phyloP scores from a whole-genome alignment of 2,113 vertebrate species.

The Sterna hirundo region DNA sequence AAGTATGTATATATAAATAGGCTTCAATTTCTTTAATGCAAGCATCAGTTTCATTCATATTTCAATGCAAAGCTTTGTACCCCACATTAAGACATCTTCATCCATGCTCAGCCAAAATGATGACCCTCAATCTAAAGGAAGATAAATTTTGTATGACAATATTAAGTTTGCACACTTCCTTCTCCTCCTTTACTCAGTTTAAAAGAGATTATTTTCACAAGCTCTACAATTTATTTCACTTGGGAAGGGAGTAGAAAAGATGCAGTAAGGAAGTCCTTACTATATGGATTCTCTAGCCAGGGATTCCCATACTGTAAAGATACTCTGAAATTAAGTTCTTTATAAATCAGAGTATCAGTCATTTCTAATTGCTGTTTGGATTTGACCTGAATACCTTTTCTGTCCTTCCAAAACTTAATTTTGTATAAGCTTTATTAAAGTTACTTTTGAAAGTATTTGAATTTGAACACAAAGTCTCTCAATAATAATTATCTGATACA shows the following conservation, averaged over 20 bases:
- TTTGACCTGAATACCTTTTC: neutral
- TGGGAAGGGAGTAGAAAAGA: neutral
- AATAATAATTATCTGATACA: conserved; percentile 8
- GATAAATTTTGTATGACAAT: neutral
- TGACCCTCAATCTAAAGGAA: neutral
- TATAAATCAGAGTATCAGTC: neutral
- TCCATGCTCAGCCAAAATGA: neutral
- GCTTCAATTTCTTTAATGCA: neutral
- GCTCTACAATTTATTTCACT: neutral
- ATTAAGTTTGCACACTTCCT: neutral
- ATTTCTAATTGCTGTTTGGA: neutral
- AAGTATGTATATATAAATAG: neutral
- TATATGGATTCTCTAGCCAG: neutral
- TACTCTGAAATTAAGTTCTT: neutral
- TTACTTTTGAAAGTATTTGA: neutral
- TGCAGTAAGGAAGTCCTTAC: neutral
- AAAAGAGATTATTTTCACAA: neutral
- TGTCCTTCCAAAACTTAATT: neutral
- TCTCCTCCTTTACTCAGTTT: neutral
- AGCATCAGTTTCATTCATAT: neutral
- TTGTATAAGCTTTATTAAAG: neutral
- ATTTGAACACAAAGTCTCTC: neutral
- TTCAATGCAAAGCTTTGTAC: neutral
- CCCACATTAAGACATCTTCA: neutral
- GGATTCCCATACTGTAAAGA: neutral